Percentiles rank a stretch among this genome's conserved stretches.
phyloP scores from a whole-genome alignment of 1,140 invertebrate genomes.

The Aleiodes sp. region DNA sequence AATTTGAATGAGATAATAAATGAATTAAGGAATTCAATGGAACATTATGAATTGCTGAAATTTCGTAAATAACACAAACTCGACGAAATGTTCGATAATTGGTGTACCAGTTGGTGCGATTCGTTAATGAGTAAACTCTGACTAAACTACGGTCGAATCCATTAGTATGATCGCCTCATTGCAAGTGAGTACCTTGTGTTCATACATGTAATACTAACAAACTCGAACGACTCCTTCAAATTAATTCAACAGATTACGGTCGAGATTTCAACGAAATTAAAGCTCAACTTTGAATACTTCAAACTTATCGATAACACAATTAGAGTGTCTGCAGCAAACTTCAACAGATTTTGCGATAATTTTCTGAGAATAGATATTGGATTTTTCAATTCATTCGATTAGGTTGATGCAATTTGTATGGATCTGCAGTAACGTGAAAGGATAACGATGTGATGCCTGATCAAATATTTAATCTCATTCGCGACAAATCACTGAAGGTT shows the following conservation, averaged over 20 bases:
- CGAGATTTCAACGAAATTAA: no score
- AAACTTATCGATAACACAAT: not conserved
- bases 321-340: not conserved
- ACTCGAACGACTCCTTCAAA: not conserved
- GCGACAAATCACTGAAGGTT: no score
- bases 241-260: slow-evolving; percentile 2
- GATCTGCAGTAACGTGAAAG: not conserved
- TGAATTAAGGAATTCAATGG: no score
- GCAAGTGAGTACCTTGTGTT: not conserved
- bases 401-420: not conserved
- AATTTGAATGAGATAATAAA: no score
- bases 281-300: not conserved
- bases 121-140: not conserved
- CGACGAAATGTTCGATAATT: not conserved
- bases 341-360: not conserved
- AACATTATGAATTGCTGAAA: not conserved
- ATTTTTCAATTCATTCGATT: slow-evolving; percentile 1
- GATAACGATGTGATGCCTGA: slow-evolving; percentile 21
- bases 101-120: not conserved
- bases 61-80: not conserved
- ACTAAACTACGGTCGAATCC: not conserved
- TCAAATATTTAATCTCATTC: slow-evolving; percentile 41
- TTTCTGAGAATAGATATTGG: not conserved
- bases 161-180: not conserved
- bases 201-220: not conserved